These are phyloP conservation scores for Bagarius yarrelli DNA, from an alignment of 2,113 vertebrate genomes.

Conservation along the genomic window DNA sequence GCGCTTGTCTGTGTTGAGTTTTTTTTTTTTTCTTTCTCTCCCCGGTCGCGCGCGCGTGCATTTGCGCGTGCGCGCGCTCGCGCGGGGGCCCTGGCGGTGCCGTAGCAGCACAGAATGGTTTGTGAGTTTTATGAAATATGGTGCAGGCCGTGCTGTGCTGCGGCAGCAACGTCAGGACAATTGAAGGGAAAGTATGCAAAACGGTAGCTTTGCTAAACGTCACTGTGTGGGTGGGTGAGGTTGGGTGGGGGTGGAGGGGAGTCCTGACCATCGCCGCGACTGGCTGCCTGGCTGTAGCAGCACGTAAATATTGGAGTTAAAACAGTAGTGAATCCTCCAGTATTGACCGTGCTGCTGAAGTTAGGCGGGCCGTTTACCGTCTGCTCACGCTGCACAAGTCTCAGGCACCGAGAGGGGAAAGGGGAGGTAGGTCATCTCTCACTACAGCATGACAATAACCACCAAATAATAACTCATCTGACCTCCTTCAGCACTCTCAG, in stretches of 20 bases:
- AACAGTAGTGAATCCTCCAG: constrained; percentile 82
- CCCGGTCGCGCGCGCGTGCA: constrained; percentile 52
- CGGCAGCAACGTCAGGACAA: constrained; percentile 84
- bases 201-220: constrained; percentile 12
- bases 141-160: constrained; percentile 92
- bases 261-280: constrained; percentile 43
- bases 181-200: constrained; percentile 33
- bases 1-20: background rate
- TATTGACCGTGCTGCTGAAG: constrained; percentile 95
- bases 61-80: background rate
- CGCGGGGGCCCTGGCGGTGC: constrained; percentile 73
- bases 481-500: constrained; percentile 8
- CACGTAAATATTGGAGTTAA: constrained; percentile 95
- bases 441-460: background rate
- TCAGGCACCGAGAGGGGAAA: constrained; percentile 1
- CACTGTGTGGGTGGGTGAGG: background rate
- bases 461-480: background rate
- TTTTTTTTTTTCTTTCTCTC: constrained; percentile 24
- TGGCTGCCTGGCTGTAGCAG: constrained; percentile 88
- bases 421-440: constrained; percentile 29
- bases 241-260: background rate
- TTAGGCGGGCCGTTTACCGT: constrained; percentile 72
- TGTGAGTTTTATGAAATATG: constrained; percentile 81
- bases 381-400: background rate
- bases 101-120: constrained; percentile 96